Evolutionary conservation across 2,797 vertebrate genomes (phyloP).

Genomic region (Periparus ater): DNA sequence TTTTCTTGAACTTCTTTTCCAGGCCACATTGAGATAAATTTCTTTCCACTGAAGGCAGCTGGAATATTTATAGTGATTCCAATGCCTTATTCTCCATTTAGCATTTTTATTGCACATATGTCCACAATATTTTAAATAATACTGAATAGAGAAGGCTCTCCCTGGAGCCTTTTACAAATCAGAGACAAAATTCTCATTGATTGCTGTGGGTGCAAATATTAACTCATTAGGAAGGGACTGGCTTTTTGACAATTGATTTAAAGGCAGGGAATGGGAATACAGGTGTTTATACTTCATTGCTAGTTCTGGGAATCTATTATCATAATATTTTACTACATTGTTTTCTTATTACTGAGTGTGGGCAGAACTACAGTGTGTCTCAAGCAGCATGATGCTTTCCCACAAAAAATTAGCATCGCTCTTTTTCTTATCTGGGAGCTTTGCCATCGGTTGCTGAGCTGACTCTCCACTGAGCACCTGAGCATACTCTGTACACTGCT

Average conservation of each 20-base stretch:
- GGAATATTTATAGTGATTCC: not conserved
- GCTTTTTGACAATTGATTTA: not conserved
- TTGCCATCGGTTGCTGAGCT: not conserved
- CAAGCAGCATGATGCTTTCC: accelerated
- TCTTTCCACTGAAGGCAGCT: not conserved
- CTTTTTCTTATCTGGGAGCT: not conserved
- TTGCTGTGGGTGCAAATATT: not conserved
- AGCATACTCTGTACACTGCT: not conserved
- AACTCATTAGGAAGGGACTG: not conserved
- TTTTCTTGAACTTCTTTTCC: not conserved
- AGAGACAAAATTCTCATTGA: not conserved
- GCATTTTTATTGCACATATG: not conserved
- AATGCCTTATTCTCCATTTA: not conserved
- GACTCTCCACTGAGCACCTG: not conserved
- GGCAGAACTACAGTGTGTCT: not conserved
- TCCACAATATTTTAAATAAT: not conserved
- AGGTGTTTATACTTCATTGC: not conserved
- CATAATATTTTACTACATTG: constrained; percentile 6
- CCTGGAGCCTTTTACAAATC: not conserved
- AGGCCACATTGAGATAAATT: not conserved
- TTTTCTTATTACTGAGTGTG: not conserved
- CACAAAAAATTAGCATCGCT: not conserved
- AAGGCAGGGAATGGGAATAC: not conserved
- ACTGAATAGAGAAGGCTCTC: not conserved
- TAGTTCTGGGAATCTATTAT: not conserved